Evolutionary conservation across 1,140 invertebrate species (phyloP), one percentile per base, ranked within the genome.

Genomic region (Popillia japonica): DNA sequence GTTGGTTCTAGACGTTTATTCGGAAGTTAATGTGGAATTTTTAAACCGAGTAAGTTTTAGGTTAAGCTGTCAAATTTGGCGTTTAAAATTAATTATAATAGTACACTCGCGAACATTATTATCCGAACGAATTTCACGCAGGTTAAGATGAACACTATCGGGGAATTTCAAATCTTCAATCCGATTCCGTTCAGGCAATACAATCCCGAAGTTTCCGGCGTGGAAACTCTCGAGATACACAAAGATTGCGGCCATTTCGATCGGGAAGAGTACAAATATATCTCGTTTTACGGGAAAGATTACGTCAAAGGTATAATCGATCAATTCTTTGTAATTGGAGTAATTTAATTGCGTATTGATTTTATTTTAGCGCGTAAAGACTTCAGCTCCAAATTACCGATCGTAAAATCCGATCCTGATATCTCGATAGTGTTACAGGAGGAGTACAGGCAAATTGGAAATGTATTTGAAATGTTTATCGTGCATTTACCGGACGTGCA

Each of bases 91-190:
- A 73, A 73, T 34, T 34, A 34, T 34, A 34, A 34, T 34, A 34
- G 27, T 34, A 34, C 27, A 34, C 27, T 34, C 2, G 27, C 4
- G 27, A 4, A 34, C 64, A 3, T 68, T 22, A 68, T 3, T 22
- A 2, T 73, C 3, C 40, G 22, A 75, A 9, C 42, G 59, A 22
- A 4, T 4, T 68, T 68, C 17, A 85, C 83, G 42, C 85, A 94
- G 91, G 92, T 95, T 8, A 89, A 94, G 77, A 96, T 96, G 94
- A 96, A 96, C 85, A 96, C 94, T 3, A 95, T 96, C 76, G 87
- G 87, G 72, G 91, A 92, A 76, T 93, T 91, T 85, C 95, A 96
- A 89, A 90, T 96, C 79, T 97, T 93, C 86, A 92, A 92, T 81
- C 93, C 95, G 23, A 92, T 96, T 48, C 94, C 94, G n/a, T 96